Base-by-base conservation (phyloP, 2,797 vertebrate genomes). In the Dendrocincla fuliginosa region DNA sequence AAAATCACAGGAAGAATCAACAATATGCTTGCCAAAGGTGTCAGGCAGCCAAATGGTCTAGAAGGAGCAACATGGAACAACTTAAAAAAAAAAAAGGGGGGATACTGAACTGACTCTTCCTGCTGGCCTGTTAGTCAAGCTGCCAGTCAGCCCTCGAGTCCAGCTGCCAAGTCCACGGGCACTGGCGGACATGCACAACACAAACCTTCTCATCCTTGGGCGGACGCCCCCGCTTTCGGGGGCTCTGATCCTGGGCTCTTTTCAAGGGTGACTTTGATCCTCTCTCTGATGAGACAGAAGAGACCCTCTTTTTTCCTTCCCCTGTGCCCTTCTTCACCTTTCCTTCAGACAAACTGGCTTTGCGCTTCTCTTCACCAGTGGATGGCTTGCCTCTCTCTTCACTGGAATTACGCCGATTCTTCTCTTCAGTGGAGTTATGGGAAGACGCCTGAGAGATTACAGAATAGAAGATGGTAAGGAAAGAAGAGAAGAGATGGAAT, bases 181-280 rank as follows among this genome's bases (percentile, higher is more conserved):
- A 90, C 73, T 92, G 80, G 85, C 39, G 9, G 76, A 90, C 84
- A 96, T 79, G 87, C 78, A 92, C 79, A 96, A 95, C 93, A 98
- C 98, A 97, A 97, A 99, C 99, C 99, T 99, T 99, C 97, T 99
- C 99, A n/a, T 98, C 98, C 97, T 98, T 98, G 84, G 98, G 98
- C 55, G 99, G 99, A 23, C 99, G 98, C 94, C 99, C 98, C 77
- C 98, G 98, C 95, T 99, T 99, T 93, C 99, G 98, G 92, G 99
- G 98, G 94, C 98, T 99, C 98, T 98, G 99, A 98, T 97, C 99
- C 83, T 99, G 98, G 53, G 97, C 85, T 97, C 98, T 98, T 97
- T 98, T 98, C 95, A 98, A 96, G 78, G 98, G 97, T 90, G 99
- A 98, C 91, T 99, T 99, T 96, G 98, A 97, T 94, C 98, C 97